Percentiles rank a stretch among this genome's conserved stretches.
Evolutionary conservation across 2,797 vertebrate genomes (phyloP).

Genomic region (Lepus townsendii): DNA sequence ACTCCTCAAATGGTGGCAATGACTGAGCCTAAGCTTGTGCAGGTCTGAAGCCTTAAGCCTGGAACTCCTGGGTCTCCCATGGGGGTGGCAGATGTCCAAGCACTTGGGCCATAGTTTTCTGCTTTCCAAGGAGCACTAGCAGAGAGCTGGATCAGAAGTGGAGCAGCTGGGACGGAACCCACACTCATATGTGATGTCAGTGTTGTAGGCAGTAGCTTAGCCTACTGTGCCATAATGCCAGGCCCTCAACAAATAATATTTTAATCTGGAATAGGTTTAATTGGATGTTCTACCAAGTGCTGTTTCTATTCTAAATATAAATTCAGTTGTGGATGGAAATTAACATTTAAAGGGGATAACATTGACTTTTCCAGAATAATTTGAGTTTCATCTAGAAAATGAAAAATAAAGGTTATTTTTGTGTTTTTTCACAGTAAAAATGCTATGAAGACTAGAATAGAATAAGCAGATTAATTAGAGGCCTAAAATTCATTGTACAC

Average conservation of each 20-base stretch:
- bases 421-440: not conserved
- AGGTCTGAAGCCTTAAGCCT: too few species aligned
- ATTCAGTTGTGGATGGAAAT: not conserved
- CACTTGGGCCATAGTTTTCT: too few species aligned
- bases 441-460: not conserved
- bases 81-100: too few species aligned
- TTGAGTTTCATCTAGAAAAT: conserved; percentile 30
- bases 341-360: conserved; percentile 17
- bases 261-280: not conserved
- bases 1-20: too few species aligned
- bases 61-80: too few species aligned
- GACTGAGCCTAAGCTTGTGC: too few species aligned
- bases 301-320: not conserved
- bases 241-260: not conserved
- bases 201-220: too few species aligned
- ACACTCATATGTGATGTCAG: too few species aligned
- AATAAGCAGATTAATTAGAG: not conserved
- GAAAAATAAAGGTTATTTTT: not conserved
- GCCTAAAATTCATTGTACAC: not conserved
- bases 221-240: too few species aligned
- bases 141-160: too few species aligned
- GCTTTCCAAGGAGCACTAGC: too few species aligned
- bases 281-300: not conserved
- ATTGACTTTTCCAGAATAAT: conserved; percentile 31
- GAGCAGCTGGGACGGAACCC: too few species aligned